Base-by-base conservation (phyloP, 1,140 invertebrate genomes). In the Drosophila lini region DNA sequence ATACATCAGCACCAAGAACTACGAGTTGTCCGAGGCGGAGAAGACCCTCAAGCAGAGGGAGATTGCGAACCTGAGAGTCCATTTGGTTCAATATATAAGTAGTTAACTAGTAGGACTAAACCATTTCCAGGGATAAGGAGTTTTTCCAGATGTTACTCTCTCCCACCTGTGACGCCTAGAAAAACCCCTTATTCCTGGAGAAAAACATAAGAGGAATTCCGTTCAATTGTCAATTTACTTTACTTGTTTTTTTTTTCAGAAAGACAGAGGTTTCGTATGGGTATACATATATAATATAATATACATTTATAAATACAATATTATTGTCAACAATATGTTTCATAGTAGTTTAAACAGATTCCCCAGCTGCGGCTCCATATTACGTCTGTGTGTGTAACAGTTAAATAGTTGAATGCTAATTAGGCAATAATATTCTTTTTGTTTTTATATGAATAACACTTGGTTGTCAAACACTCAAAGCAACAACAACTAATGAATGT, bases 321-420 rank as follows among this genome's bases (percentile, higher is more conserved):
- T 90, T 90, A 90, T 90, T 90, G 86, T 90, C 86, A 90, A 90
- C 88, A 90, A 82, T 83, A 68, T 81, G 79, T 78, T 90, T 79
- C 81, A 82, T 80, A 74, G 64, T 89, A 73, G 60, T 61, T 63
- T 64, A 78, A 71, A 48, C 64, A 78, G 58, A 68, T 48, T 60
- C 28, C 56, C 62, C 47, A 65, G 80, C 70, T 79, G 83, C 65
- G 71, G 80, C 83, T 83, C 73, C 65, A 64, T 74, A 71, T 60
- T 57, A 65, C 48, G 64, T 76, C 45, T 70, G 34, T 64, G 56
- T 78, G 68, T 89, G 68, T 77, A 90, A 82, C 79, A 90, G 65
- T 86, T 90, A 78, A 63, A 62, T 69, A 50, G 42, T 64, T 80
- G 69, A 67, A 90, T 69, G 74, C 60, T 74, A 64, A 73, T 58